These are phyloP conservation scores for Chrysemys picta DNA, from an alignment of 2,113 vertebrate genomes.

Conservation along the genomic window DNA sequence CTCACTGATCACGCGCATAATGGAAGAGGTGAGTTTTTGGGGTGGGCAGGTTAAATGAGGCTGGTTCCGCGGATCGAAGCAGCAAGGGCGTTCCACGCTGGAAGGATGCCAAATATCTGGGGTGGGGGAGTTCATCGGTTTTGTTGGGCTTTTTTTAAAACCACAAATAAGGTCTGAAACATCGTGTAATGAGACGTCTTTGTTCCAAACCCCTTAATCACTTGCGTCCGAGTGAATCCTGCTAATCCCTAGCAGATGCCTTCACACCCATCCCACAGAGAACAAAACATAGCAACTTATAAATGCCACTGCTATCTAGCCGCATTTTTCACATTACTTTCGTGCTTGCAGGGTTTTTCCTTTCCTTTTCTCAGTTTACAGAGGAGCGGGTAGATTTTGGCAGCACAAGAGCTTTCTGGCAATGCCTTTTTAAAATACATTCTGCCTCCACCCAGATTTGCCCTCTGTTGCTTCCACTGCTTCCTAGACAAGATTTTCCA, in stretches of 20 bases:
- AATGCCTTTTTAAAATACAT: not conserved
- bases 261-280: not conserved
- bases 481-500: fast-evolving
- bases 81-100: not conserved
- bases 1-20: fast-evolving
- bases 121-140: not conserved
- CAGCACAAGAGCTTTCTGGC: not conserved
- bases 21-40: not conserved
- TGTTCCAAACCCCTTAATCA: not conserved
- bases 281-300: not conserved
- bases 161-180: not conserved
- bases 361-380: not conserved
- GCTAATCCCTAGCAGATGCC: not conserved
- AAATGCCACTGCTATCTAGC: not conserved
- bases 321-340: not conserved
- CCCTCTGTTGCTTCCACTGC: not conserved
- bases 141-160: not conserved
- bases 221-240: not conserved
- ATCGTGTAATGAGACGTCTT: not conserved
- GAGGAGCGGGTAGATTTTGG: fast-evolving
- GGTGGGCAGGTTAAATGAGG: not conserved
- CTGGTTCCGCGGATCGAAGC: not conserved
- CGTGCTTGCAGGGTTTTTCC: not conserved
- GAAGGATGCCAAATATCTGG: not conserved
- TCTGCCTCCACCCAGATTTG: not conserved